Base-by-base conservation (phyloP, 1,140 invertebrate species). In the Lanistes nyassanus region DNA sequence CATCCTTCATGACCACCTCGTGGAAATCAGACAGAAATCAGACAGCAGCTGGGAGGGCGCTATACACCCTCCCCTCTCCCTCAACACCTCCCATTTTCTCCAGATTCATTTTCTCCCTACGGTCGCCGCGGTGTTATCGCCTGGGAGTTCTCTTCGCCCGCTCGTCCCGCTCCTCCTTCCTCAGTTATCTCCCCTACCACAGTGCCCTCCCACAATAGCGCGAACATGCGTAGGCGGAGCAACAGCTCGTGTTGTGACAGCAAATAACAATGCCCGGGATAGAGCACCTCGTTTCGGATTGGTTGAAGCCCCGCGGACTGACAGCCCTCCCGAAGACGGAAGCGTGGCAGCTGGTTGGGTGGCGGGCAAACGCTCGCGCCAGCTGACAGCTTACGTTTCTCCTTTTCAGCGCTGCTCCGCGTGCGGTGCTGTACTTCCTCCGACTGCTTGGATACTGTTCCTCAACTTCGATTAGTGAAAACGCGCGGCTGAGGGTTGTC, bases 181-280 rank as follows among this genome's bases (percentile, higher is more conserved):
- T 60, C 56, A 13, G 13, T 60, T 31, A 26, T 26, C n/a, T n/a
- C 9, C 23, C 56, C 5, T 23, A 31, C 0, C 23, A 23, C 29
- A 60, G 29, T 19, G 9, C 56, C 56, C 56, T 11, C 56, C 56
- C 56, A 60, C 56, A 2, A 9, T 6, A 58, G 5, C 5, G 56
- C 23, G 5, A 23, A 21, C 5, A 5, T 7, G 56, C 56, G 56
- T 3, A 11, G 56, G 56, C 9, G 56, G 56, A 60, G 56, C 56
- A 23, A 26, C 56, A 60, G 56, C 56, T 60, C 56, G 56, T 60
- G 56, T 60, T 60, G 29, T 60, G 56, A 60, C 56, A 60, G 56
- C 56, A 60, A 60, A 60, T 60, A 60, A 60, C 56, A 60, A 60
- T 60, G 56, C 13, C 56, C 29, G 23, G 9, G n/a, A 11, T 26